These are phyloP conservation scores for Dendrocincla tyrannina DNA, from an alignment of 2,797 vertebrate species.

Conservation along the genomic window DNA sequence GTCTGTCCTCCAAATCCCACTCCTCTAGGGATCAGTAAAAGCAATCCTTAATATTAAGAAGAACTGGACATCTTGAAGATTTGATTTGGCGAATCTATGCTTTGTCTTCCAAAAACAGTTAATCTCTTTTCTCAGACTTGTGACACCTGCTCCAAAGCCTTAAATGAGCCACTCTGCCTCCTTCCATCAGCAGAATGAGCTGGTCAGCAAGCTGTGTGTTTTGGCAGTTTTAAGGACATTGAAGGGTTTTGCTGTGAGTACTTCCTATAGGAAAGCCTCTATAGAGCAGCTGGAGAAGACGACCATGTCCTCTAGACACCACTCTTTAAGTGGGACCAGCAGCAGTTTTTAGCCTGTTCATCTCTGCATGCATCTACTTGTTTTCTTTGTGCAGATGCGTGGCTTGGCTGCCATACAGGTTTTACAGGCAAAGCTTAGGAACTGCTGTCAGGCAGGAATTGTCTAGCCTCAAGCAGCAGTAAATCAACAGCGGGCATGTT, in stretches of 20 bases:
- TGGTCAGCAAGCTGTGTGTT: not conserved
- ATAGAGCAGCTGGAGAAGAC: not conserved
- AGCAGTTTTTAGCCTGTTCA: not conserved
- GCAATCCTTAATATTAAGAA: not conserved
- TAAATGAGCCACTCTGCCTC: not conserved
- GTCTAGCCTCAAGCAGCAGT: constrained; percentile 29
- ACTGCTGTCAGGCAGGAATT: constrained; percentile 46
- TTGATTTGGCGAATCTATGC: not conserved
- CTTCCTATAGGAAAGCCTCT: not conserved
- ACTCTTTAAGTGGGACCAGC: not conserved
- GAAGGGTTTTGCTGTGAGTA: not conserved
- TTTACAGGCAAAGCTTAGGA: not conserved
- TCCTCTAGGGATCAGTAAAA: not conserved
- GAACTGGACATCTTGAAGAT: not conserved
- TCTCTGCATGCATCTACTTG: not conserved
- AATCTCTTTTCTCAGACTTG: not conserved
- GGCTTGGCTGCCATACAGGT: constrained; percentile 26
- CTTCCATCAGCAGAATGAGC: constrained; percentile 8
- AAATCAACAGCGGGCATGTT: constrained; percentile 12
- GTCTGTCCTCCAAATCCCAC: not conserved
- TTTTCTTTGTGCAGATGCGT: not conserved
- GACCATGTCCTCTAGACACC: not conserved
- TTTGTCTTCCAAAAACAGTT: constrained; percentile 15
- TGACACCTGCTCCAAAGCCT: not conserved
- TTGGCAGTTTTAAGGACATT: not conserved